Evolutionary conservation across 2,113 vertebrate genomes (phyloP), one percentile per base, ranked within the genome.

Genomic region (Synodontis membranacea): DNA sequence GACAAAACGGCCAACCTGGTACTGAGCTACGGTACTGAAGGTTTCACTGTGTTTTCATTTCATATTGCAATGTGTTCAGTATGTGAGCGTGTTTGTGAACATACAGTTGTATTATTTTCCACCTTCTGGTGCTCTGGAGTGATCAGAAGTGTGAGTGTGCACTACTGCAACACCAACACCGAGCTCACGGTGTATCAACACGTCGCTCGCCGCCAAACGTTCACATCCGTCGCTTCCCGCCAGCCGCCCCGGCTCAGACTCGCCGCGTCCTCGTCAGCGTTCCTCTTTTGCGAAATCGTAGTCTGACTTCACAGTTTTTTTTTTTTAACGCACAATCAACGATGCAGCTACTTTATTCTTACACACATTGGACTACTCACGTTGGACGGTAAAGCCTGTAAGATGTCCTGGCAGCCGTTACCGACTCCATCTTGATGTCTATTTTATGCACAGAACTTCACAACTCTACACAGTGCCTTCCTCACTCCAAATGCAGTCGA

Each of bases 281-380:
- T 46, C 21, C 31, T 70, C 68, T 25, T 37, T 72, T 21, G 2
- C 4, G 31, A 68, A 34, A 37, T 17, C 31, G 14, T 4, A 15
- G 34, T 66, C 7, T 5, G 11, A n/a, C 31, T 64, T 15, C 6
- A 1, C 21, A 12, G 8, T 34, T 6, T 34, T 37, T 9, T 21
- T 39, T 70, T 9, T 70, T 70, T 10, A 10, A 42, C 2, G 17
- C 74, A 48, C 44, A n/a, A 48, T 76, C 74, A 48, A 4, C 44
- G 6, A 48, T 76, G 74, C 74, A 76, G 74, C 74, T 76, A 48
- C 14, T 76, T 76, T 75, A 48, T n/a, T 21, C 44, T 76, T 75
- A 75, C 42, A 70, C 17, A 39, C 23, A 70, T 19, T 23, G 39
- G 39, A 44, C 37, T 42, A 4, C 25, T 72, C 1, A 68, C 2